phyloP scores from a whole-genome alignment of 1,140 invertebrate species.

The Macrobrachium nipponense region DNA sequence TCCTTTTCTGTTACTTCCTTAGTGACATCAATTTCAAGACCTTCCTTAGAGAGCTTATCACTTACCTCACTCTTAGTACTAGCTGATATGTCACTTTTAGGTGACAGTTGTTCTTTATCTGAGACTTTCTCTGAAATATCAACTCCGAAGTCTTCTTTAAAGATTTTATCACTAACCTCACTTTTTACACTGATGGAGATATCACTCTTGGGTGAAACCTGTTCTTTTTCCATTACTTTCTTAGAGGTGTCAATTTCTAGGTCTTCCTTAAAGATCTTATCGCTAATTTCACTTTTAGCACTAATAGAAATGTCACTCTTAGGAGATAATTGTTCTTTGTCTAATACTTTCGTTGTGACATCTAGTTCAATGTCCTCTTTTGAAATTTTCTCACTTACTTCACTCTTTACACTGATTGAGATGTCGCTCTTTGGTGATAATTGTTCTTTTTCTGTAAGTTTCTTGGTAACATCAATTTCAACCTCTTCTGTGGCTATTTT shows the following conservation, averaged over 20 bases:
- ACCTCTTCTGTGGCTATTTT: not conserved
- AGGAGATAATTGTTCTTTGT: constrained; percentile 31
- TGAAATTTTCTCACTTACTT: not conserved
- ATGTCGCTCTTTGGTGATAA: constrained; percentile 23
- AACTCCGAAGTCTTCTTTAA: constrained; percentile 64
- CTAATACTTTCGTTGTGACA: constrained; percentile 1
- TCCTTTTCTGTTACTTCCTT: constrained; percentile 37
- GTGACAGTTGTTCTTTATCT: constrained; percentile 44
- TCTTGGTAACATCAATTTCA: not conserved
- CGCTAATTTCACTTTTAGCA: constrained; percentile 41
- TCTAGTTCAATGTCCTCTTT: constrained; percentile 4
- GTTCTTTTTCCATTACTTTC: constrained; percentile 61
- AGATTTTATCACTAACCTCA: constrained; percentile 42
- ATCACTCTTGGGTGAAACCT: constrained; percentile 36
- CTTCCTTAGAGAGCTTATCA: constrained; percentile 68
- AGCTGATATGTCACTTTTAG: constrained; percentile 60
- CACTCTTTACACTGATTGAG: not conserved
- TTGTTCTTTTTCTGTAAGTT: not conserved
- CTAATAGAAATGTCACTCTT: constrained; percentile 33
- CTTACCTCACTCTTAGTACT: constrained; percentile 66
- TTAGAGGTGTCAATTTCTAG: constrained; percentile 10
- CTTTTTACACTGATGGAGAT: constrained; percentile 43
- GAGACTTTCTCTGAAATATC: constrained; percentile 62
- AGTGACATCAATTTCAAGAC: constrained; percentile 50
- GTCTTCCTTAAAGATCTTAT: constrained; percentile 15